phyloP scores from a whole-genome alignment of 2,888 invertebrate genomes.

The Ichneumon xanthorius region DNA sequence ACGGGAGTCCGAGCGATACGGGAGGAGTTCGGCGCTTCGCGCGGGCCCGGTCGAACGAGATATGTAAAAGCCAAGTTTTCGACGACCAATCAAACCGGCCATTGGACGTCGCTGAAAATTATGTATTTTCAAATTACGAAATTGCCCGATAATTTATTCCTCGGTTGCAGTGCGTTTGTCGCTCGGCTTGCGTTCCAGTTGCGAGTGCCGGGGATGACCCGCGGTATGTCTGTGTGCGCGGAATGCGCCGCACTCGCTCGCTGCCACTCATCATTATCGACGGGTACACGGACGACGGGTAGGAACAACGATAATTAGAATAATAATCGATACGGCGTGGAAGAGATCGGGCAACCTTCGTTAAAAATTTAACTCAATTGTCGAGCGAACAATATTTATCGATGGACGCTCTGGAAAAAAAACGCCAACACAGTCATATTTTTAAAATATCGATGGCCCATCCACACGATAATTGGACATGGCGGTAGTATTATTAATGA shows the following conservation, averaged over 20 bases:
- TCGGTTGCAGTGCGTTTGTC: not conserved
- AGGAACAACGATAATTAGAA: constrained; percentile 41
- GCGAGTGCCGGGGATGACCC: not conserved
- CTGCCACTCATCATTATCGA: constrained; percentile 53
- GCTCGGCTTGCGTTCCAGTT: constrained; percentile 33
- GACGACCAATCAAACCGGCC: constrained; percentile 35
- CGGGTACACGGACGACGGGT: not conserved
- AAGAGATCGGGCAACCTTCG: not conserved
- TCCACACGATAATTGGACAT: not conserved
- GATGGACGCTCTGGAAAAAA: not conserved
- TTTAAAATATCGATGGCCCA: not conserved
- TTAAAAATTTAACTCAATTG: constrained; percentile 26
- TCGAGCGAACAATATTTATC: constrained; percentile 18
- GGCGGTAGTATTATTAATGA: not conserved
- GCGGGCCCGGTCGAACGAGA: not conserved
- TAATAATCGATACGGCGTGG: constrained; percentile 37
- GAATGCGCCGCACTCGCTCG: not conserved
- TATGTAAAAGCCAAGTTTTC: constrained; percentile 30
- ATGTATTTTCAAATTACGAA: constrained; percentile 51
- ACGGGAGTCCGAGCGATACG: not conserved
- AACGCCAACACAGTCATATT: not conserved
- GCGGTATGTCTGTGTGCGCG: not conserved
- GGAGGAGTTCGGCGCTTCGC: not conserved
- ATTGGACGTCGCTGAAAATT: constrained; percentile 37
- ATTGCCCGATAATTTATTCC: constrained; percentile 55